These are phyloP conservation scores for Oscheius sp. DNA, from an alignment of 2,888 invertebrate species.

Conservation along the genomic window DNA sequence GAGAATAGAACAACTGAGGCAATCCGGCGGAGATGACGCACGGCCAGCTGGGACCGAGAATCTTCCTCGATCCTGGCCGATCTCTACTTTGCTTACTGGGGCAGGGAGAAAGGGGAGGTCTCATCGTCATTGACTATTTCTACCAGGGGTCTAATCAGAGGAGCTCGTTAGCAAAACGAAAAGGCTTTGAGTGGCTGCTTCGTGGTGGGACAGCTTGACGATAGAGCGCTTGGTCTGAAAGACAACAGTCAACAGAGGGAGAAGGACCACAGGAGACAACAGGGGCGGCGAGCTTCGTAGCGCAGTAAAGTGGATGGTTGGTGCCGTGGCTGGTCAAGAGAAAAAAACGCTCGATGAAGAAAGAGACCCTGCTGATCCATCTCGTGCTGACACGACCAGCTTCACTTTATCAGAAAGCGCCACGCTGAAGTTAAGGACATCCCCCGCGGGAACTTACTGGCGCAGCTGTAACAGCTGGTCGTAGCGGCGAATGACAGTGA, in stretches of 20 bases:
- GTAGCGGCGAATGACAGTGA: not conserved
- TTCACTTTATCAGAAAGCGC: not conserved
- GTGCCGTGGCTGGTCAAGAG: constrained; percentile 33
- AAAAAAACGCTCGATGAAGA: constrained; percentile 6
- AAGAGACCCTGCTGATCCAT: not conserved
- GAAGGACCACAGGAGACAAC: constrained; percentile 36
- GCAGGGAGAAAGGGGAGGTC: no score
- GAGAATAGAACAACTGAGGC: constrained; percentile 19
- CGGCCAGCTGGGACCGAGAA: constrained; percentile 43
- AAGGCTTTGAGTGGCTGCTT: constrained; percentile 22
- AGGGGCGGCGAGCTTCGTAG: constrained; percentile 34
- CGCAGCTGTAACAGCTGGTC: not conserved
- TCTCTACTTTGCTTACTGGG: not conserved
- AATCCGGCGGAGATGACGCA: constrained; percentile 32
- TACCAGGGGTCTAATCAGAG: constrained; percentile 1
- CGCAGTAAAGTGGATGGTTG: constrained; percentile 38
- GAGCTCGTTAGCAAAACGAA: constrained; percentile 3
- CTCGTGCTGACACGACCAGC: not conserved
- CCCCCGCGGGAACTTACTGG: not conserved
- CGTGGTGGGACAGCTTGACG: constrained; percentile 31
- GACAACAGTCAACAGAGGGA: constrained; percentile 39
- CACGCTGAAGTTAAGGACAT: not conserved
- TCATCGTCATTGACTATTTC: not conserved
- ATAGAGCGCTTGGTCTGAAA: constrained; percentile 33
- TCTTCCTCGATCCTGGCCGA: constrained; percentile 34